Percentiles rank a stretch among this genome's conserved stretches.
Evolutionary conservation across 2,888 invertebrate species (phyloP).

Genomic region (Lycia hirtaria): DNA sequence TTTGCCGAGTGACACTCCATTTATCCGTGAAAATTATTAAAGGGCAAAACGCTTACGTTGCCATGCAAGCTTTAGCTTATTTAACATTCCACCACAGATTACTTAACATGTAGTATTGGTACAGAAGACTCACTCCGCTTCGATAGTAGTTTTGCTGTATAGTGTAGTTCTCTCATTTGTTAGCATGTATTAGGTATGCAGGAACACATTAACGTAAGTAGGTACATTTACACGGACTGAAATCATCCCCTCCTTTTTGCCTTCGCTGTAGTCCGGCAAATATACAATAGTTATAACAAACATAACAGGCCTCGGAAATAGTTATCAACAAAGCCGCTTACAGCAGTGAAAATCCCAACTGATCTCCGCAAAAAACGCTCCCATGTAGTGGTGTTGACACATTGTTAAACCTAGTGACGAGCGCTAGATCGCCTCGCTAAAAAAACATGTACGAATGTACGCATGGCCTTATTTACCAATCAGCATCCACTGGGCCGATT

Average conservation of each 20-base stretch:
- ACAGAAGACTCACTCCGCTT: too few relatives aligned
- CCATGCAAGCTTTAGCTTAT: too few relatives aligned
- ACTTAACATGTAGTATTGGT: too few relatives aligned
- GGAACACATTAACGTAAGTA: too few relatives aligned
- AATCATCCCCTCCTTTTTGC: too few relatives aligned
- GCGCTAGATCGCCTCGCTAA: conserved; percentile 50
- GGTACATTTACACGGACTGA: too few relatives aligned
- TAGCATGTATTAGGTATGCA: too few relatives aligned
- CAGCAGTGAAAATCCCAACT: conserved; percentile 7
- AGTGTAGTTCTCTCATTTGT: too few relatives aligned
- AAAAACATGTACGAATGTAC: conserved; percentile 49
- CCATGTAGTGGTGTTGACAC: conserved; percentile 58
- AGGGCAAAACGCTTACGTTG: too few relatives aligned
- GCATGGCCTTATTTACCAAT: conserved; percentile 67
- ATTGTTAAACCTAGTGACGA: conserved; percentile 60
- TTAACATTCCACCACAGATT: too few relatives aligned
- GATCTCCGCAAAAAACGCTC: conserved; percentile 27
- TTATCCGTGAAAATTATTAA: neutral
- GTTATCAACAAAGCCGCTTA: conserved; percentile 16
- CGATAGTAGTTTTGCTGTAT: too few relatives aligned
- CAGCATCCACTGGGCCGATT: conserved; percentile 67
- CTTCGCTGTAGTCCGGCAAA: too few relatives aligned
- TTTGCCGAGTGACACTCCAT: conserved; percentile 1
- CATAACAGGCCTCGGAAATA: neutral
- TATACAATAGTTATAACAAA: neutral